Conservation (phyloP, 2,113 vertebrate genomes). For the Thamnophis sirtalis region DNA sequence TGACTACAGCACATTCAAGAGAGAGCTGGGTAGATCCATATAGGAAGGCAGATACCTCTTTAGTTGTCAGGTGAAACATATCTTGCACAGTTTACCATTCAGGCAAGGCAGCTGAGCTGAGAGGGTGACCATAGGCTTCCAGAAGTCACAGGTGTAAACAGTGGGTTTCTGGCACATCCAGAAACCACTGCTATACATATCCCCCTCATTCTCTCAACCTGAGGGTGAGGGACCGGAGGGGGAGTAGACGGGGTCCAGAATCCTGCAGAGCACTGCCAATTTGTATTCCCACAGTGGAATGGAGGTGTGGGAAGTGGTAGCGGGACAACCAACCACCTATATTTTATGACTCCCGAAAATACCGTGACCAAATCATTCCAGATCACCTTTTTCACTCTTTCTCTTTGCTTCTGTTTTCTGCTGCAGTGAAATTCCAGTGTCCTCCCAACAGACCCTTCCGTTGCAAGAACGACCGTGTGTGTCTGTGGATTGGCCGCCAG, state of each 20-base stretch:
- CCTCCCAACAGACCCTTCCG: slow-evolving; percentile 92
- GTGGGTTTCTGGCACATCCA: neutral
- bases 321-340: neutral
- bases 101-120: neutral
- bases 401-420: slow-evolving; percentile 53
- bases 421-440: slow-evolving; percentile 85
- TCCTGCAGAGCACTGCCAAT: neutral
- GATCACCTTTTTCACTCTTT: slow-evolving; percentile 53
- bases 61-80: neutral
- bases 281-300: neutral
- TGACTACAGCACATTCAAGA: neutral
- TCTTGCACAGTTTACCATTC: neutral
- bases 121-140: neutral
- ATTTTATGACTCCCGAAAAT: neutral
- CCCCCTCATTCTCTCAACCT: neutral
- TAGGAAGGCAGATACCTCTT: neutral
- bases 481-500: slow-evolving; percentile 84
- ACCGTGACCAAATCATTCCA: slow-evolving; percentile 8
- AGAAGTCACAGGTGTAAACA: neutral
- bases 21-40: neutral
- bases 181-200: neutral
- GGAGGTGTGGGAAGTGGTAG: neutral
- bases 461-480: slow-evolving; percentile 91
- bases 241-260: neutral
- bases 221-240: neutral